Evolutionary conservation across 2,797 vertebrate species (phyloP).

Genomic region (Fratercula arctica): DNA sequence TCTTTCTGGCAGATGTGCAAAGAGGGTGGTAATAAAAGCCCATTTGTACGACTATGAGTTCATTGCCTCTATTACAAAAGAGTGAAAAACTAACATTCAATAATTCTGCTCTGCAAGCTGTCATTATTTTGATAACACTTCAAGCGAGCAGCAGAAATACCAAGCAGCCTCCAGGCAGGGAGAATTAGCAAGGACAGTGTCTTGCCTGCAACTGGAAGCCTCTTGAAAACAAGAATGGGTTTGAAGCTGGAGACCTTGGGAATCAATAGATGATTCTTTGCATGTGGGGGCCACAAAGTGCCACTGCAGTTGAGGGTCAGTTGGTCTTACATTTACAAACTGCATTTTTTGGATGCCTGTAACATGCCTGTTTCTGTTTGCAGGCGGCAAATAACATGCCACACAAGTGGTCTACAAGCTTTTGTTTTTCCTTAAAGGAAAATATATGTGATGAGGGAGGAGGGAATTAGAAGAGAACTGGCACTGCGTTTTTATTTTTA

Average conservation of each 20-base stretch:
- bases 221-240: constrained; percentile 28
- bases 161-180: neutral
- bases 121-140: constrained; percentile 56
- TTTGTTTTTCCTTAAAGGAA: constrained; percentile 54
- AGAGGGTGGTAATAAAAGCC: constrained; percentile 37
- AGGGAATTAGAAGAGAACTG: neutral
- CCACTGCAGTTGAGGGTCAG: neutral
- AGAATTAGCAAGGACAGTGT: constrained; percentile 2
- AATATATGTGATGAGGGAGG: constrained; percentile 27
- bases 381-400: neutral
- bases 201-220: constrained; percentile 11
- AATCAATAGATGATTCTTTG: constrained; percentile 62
- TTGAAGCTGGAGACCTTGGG: constrained; percentile 13
- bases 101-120: constrained; percentile 35
- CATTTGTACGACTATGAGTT: constrained; percentile 2
- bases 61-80: neutral
- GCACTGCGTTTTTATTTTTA: constrained; percentile 27
- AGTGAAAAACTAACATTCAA: constrained; percentile 46
- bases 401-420: neutral
- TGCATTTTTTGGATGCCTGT: constrained; percentile 28
- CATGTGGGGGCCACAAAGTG: constrained; percentile 3
- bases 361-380: constrained; percentile 29
- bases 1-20: constrained; percentile 6
- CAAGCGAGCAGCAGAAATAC: constrained; percentile 26
- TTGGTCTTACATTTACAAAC: neutral